phyloP scores from a whole-genome alignment of 2,113 vertebrate species.

The Melanostigma gelatinosum region DNA sequence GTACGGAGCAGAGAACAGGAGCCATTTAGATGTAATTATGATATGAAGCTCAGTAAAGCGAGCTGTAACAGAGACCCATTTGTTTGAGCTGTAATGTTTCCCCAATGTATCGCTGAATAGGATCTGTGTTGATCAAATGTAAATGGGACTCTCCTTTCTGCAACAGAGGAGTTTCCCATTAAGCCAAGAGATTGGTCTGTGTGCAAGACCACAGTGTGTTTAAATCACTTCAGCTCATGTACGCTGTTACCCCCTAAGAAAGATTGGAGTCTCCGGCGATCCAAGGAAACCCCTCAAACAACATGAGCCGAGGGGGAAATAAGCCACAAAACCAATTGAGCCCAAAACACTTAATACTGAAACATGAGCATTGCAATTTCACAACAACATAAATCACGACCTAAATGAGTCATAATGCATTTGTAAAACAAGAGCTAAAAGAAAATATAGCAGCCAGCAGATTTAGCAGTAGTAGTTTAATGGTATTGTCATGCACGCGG shows the following conservation, averaged over 20 bases:
- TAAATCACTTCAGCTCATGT: slow-evolving; percentile 11
- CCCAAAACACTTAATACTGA: slow-evolving; percentile 22
- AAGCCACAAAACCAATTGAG: background rate
- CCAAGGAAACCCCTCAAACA: background rate
- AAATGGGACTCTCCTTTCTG: background rate
- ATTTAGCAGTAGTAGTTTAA: background rate
- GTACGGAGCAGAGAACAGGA: slow-evolving; percentile 18
- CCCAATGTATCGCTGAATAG: slow-evolving; percentile 18
- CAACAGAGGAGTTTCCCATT: background rate
- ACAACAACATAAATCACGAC: slow-evolving; percentile 13
- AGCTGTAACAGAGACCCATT: slow-evolving; percentile 34
- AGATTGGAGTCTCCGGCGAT: background rate
- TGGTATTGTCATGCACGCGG: background rate
- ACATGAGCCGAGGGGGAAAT: slow-evolving; percentile 6
- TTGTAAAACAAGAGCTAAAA: slow-evolving; percentile 23
- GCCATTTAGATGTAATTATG: slow-evolving; percentile 50
- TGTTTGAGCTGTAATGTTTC: slow-evolving; percentile 29
- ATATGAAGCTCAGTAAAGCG: slow-evolving; percentile 33
- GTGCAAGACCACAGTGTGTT: slow-evolving; percentile 9
- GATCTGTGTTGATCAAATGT: slow-evolving; percentile 21
- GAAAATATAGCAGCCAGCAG: slow-evolving; percentile 4
- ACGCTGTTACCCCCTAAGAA: background rate
- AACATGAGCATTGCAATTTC: slow-evolving; percentile 22
- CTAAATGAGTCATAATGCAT: slow-evolving; percentile 27
- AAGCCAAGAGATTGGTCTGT: background rate